Conservation (phyloP, 2,113 vertebrate genomes). For the Dascyllus trimaculatus region DNA sequence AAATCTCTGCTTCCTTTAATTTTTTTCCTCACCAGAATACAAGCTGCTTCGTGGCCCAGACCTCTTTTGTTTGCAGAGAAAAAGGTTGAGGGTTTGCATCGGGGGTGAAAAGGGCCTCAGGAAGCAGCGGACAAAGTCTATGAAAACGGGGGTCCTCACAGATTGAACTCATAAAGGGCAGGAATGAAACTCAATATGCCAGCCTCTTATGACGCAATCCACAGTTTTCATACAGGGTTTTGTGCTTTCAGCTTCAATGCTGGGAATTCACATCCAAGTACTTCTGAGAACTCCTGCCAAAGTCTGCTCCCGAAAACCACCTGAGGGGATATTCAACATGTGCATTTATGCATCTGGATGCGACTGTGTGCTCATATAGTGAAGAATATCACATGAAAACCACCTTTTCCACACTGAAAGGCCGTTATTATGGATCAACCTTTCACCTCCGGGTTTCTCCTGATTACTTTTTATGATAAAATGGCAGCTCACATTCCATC, state of each 20-base stretch:
- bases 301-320: background rate
- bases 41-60: slow-evolving; percentile 14
- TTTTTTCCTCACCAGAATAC: slow-evolving; percentile 9
- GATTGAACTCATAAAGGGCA: background rate
- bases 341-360: background rate
- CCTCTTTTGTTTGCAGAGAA: background rate
- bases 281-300: background rate
- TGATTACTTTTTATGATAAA: background rate
- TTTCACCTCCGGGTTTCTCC: background rate
- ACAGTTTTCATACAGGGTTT: background rate
- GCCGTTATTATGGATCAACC: no score
- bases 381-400: background rate
- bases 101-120: background rate
- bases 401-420: no score
- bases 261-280: background rate
- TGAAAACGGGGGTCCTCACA: background rate
- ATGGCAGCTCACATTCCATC: background rate
- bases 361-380: background rate
- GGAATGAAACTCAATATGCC: slow-evolving; percentile 6
- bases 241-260: background rate
- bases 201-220: background rate
- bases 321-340: background rate
- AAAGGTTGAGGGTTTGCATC: background rate
- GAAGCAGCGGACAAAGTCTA: background rate
- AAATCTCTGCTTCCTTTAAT: slow-evolving; percentile 34